These are phyloP conservation scores for Sinocyclocheilus anophthalmus DNA, from an alignment of 2,113 vertebrate genomes.

Conservation along the genomic window DNA sequence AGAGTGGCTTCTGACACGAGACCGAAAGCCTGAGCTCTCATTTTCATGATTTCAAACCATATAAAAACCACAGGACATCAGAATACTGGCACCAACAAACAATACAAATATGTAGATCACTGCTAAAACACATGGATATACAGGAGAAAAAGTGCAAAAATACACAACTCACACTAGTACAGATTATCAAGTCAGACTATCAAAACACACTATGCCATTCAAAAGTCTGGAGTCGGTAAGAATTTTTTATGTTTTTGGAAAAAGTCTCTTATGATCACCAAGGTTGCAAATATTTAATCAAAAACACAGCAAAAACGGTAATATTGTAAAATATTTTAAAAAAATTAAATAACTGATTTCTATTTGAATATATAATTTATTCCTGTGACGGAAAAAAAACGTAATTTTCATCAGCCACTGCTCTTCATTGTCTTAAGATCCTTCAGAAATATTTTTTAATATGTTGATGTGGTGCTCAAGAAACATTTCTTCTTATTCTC, in stretches of 20 bases:
- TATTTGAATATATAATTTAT: not conserved
- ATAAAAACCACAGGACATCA: not conserved
- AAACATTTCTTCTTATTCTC: not conserved
- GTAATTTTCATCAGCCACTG: not conserved
- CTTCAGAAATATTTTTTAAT: not conserved
- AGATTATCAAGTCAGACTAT: not conserved
- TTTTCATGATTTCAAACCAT: not conserved
- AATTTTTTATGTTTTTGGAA: not conserved
- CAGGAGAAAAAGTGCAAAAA: not conserved
- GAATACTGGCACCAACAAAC: not conserved
- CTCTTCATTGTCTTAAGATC: not conserved
- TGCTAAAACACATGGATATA: not conserved
- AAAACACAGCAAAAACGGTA: not conserved
- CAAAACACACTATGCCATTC: not conserved
- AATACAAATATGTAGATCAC: not conserved
- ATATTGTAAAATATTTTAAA: not conserved
- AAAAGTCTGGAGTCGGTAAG: not conserved
- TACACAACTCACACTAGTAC: not conserved
- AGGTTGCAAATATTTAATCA: not conserved
- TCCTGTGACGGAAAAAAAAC: not conserved
- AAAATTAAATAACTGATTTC: not conserved
- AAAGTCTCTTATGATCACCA: not conserved
- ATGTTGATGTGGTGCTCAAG: not conserved
- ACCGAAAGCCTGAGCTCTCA: not conserved
- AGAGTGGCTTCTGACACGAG: slow-evolving; percentile 3